These are phyloP conservation scores for Schizopygopsis pylzovi DNA, from an alignment of 2,797 vertebrate species.

Conservation along the genomic window DNA sequence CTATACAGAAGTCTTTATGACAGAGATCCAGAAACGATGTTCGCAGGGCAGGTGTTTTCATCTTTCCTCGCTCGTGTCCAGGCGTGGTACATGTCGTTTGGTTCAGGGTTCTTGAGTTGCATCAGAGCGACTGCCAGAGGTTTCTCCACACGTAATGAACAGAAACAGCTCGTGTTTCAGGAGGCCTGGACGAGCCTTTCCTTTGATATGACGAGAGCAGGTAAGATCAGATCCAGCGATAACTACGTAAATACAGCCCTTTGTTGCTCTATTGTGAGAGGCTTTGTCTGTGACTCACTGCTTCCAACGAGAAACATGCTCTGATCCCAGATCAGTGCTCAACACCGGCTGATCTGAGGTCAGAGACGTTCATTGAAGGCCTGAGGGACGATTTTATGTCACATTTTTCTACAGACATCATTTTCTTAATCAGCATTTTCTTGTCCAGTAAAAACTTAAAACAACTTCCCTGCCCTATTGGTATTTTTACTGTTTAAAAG, in stretches of 20 bases:
- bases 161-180: neutral
- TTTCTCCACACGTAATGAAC: neutral
- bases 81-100: too few relatives aligned
- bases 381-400: neutral
- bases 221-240: neutral
- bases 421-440: too few relatives aligned
- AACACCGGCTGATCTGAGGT: neutral
- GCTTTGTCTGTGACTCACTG: conserved; percentile 4
- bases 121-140: neutral
- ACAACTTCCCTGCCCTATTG: neutral
- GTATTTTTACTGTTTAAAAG: neutral
- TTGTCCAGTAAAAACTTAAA: neutral
- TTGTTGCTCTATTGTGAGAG: neutral
- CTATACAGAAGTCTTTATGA: neutral
- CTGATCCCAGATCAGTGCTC: neutral
- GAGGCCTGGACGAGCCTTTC: neutral
- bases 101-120: neutral
- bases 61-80: too few relatives aligned
- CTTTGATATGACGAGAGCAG: neutral
- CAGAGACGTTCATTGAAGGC: neutral
- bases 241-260: neutral
- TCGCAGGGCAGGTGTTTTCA: neutral
- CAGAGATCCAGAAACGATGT: neutral
- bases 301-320: neutral
- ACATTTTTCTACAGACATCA: neutral